Evolutionary conservation across 2,113 vertebrate genomes (phyloP).

Genomic region (Mionectes macconnelli): DNA sequence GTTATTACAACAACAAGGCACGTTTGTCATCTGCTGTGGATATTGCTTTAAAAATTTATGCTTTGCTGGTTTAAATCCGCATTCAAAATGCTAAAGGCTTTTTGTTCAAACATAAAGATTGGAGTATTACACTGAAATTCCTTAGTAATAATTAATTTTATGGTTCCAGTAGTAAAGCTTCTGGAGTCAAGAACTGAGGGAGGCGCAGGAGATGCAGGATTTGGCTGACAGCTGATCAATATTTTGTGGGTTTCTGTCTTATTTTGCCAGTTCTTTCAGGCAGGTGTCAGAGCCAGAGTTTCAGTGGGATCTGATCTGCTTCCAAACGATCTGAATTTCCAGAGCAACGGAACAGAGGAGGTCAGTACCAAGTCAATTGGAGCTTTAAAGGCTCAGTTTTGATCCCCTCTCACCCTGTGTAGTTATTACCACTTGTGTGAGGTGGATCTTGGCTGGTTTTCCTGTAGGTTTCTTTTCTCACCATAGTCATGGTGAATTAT

Average conservation of each 20-base stretch:
- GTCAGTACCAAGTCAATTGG: not conserved
- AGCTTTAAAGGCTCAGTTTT: not conserved
- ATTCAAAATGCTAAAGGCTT: conserved; percentile 21
- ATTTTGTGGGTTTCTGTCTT: not conserved
- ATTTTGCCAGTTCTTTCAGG: not conserved
- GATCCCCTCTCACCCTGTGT: not conserved
- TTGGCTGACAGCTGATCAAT: not conserved
- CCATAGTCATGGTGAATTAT: not conserved
- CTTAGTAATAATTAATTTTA: conserved; percentile 39
- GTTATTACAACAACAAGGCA: conserved; percentile 8
- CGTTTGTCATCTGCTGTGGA: conserved; percentile 5
- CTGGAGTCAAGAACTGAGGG: not conserved
- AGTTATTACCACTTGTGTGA: not conserved
- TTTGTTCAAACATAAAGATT: conserved; percentile 36
- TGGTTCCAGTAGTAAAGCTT: not conserved
- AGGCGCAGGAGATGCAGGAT: not conserved
- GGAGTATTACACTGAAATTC: not conserved
- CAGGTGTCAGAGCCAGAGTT: not conserved
- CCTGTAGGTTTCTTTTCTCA: not conserved
- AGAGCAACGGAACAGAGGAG: not conserved
- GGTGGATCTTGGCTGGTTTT: not conserved
- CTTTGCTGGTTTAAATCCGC: conserved; percentile 31
- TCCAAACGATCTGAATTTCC: not conserved
- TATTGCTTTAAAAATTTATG: conserved; percentile 51
- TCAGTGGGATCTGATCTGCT: not conserved